Conservation (phyloP, 2,797 vertebrate genomes). For the Acanthopagrus latus region DNA sequence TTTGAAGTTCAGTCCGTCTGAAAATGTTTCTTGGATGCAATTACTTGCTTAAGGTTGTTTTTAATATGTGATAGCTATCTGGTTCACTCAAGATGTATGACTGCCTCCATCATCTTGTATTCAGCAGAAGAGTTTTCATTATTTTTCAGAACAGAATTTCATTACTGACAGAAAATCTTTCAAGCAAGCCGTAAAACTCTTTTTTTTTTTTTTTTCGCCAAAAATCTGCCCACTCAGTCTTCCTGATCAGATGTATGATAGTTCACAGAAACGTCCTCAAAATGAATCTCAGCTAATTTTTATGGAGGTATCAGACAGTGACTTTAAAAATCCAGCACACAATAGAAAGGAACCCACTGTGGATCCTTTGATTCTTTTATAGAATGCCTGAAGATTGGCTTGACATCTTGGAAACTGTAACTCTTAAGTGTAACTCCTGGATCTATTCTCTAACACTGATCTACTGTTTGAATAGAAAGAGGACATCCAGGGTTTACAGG, state of each 20-base stretch:
- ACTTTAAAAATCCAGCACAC: conserved; percentile 9
- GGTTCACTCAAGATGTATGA: neutral
- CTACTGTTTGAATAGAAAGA: conserved; percentile 22
- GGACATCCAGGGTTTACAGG: conserved; percentile 39
- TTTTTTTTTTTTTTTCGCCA: neutral
- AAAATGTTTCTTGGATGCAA: neutral
- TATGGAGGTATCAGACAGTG: conserved; percentile 19
- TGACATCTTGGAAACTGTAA: neutral
- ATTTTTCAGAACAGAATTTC: neutral
- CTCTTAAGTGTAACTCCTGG: conserved; percentile 23
- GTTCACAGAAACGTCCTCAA: neutral
- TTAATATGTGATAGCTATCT: neutral
- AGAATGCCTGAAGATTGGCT: conserved; percentile 19
- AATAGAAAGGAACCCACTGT: neutral
- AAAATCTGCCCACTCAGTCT: neutral
- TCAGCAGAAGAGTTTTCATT: neutral
- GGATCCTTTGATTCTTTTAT: conserved; percentile 6
- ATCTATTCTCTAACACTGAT: conserved; percentile 6
- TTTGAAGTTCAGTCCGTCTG: neutral
- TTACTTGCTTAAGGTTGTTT: neutral
- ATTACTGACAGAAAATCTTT: conserved; percentile 8
- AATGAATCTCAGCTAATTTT: neutral
- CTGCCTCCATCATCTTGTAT: neutral
- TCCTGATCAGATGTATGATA: conserved; percentile 2
- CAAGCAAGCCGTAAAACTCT: neutral